These are phyloP conservation scores for Harpagoxenus sublaevis DNA, from an alignment of 2,888 invertebrate genomes.

Conservation along the genomic window DNA sequence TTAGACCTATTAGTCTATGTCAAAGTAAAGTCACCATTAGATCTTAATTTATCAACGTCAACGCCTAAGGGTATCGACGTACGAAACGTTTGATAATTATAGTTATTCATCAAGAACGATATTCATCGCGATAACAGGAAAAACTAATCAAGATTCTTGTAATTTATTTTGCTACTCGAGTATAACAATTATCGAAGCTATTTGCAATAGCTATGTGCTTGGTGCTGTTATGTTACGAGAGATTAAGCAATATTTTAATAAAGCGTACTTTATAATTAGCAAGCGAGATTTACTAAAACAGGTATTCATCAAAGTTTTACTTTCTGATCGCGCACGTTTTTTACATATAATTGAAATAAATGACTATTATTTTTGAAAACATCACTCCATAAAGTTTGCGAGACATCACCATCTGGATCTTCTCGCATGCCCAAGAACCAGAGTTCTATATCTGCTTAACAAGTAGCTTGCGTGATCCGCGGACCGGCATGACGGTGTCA, in stretches of 20 bases:
- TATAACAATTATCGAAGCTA: background rate
- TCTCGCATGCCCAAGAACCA: conserved; percentile 26
- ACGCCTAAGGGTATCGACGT: background rate
- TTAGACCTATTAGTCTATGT: conserved; percentile 24
- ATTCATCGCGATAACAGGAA: conserved; percentile 10
- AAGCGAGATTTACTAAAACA: background rate
- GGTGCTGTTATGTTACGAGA: background rate
- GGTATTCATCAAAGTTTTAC: background rate
- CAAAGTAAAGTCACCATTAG: conserved; percentile 28
- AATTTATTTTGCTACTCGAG: background rate
- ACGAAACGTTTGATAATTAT: conserved; percentile 21
- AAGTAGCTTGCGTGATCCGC: conserved; percentile 50
- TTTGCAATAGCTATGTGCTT: background rate
- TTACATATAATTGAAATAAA: background rate
- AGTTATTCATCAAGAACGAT: conserved; percentile 11
- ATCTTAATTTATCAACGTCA: conserved; percentile 49
- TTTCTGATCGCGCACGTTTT: background rate
- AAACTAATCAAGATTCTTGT: conserved; percentile 23
- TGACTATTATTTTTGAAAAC: background rate
- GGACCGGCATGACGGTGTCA: conserved; percentile 39
- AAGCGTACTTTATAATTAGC: background rate
- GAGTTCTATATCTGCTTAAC: conserved; percentile 42
- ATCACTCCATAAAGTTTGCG: background rate
- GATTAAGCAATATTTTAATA: conserved; percentile 3
- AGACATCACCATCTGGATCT: conserved; percentile 26